Percentiles rank a stretch among this genome's conserved stretches.
These are phyloP conservation scores for Punctoribates punctum DNA, from an alignment of 2,888 invertebrate genomes.

Conservation along the genomic window DNA sequence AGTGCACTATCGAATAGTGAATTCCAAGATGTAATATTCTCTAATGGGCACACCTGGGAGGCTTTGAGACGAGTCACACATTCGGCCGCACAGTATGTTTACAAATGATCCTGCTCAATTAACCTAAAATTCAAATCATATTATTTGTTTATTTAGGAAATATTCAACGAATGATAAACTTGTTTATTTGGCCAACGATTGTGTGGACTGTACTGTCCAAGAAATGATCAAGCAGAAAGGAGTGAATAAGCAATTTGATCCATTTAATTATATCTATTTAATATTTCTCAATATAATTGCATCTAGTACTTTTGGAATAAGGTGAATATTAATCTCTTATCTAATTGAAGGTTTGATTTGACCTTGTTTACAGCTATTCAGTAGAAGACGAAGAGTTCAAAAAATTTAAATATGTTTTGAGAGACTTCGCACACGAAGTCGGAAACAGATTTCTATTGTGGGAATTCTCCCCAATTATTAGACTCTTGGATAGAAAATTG, in stretches of 20 bases:
- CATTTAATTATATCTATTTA: neutral
- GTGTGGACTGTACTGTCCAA: neutral
- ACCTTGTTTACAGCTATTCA: neutral
- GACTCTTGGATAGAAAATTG: neutral
- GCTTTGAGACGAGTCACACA: neutral
- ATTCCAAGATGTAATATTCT: neutral
- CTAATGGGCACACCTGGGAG: slow-evolving; percentile 25
- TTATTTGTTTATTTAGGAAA: neutral
- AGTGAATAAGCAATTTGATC: neutral
- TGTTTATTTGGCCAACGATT: neutral
- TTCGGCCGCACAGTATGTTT: slow-evolving; percentile 14
- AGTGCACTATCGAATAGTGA: too few species aligned
- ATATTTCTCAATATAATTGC: neutral
- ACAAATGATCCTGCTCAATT: neutral
- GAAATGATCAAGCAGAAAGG: neutral
- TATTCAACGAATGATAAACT: neutral
- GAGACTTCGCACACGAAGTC: neutral
- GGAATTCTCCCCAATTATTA: neutral
- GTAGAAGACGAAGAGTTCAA: neutral
- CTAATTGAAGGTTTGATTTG: neutral
- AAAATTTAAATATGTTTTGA: neutral
- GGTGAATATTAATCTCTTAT: neutral
- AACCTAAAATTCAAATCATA: neutral
- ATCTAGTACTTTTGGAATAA: neutral
- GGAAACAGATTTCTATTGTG: neutral